Evolutionary conservation across 2,113 vertebrate genomes (phyloP).

Genomic region (Alligator mississippiensis): DNA sequence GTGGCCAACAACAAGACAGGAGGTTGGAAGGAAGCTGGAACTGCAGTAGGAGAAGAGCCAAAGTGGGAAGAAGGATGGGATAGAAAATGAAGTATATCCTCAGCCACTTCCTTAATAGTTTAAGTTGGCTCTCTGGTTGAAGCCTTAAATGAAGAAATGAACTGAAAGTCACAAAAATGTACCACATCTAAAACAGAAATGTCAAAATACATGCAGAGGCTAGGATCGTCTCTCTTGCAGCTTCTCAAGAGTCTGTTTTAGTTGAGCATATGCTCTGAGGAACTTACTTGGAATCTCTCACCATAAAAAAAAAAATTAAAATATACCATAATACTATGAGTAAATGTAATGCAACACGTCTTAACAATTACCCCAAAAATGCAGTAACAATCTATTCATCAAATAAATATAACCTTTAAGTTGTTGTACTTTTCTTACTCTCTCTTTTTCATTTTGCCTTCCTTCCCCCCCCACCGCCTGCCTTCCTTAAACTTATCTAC

Average conservation of each 20-base stretch:
- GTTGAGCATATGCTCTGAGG: background rate
- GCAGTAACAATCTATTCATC: background rate
- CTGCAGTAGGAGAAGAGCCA: background rate
- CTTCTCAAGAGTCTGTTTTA: background rate
- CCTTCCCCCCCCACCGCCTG: background rate
- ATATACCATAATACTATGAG: background rate
- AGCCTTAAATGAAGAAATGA: background rate
- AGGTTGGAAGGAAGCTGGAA: background rate
- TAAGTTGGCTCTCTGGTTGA: too few relatives aligned
- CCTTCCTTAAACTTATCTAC: background rate
- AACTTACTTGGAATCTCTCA: background rate
- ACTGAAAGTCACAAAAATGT: background rate
- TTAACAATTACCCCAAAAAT: background rate
- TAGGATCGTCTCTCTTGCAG: background rate
- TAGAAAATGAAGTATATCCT: background rate
- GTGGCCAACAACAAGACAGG: background rate
- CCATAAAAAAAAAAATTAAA: background rate
- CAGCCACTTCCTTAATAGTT: background rate
- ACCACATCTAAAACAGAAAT: background rate
- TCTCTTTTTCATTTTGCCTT: background rate
- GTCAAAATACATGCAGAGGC: background rate
- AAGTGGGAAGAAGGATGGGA: background rate
- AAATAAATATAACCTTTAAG: background rate
- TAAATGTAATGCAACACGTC: background rate
- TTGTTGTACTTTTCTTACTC: background rate